Evolutionary conservation across 2,797 vertebrate species (phyloP).

Genomic region (Xiphorhynchus erythropygius): DNA sequence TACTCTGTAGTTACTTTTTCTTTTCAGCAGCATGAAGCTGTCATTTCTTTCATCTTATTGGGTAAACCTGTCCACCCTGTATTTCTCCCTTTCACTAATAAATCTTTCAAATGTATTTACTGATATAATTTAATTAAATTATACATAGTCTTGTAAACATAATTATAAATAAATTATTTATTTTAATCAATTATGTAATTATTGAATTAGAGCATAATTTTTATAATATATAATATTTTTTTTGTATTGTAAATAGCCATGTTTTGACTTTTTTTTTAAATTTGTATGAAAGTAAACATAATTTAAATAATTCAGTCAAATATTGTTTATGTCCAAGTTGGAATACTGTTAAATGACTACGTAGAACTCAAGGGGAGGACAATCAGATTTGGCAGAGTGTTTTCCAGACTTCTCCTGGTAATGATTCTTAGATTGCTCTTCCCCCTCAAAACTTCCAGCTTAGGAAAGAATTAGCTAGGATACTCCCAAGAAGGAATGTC

Average conservation of each 20-base stretch:
- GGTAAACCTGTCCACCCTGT: neutral
- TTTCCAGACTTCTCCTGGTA: neutral
- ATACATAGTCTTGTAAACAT: neutral
- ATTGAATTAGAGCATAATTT: neutral
- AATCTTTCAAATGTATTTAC: neutral
- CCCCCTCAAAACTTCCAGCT: neutral
- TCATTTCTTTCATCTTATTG: neutral
- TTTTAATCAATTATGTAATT: neutral
- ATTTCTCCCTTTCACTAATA: neutral
- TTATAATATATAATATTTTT: neutral
- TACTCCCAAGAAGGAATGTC: neutral
- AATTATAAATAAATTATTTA: neutral
- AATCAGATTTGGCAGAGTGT: neutral
- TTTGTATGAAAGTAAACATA: neutral
- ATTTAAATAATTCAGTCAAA: neutral
- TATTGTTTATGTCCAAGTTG: neutral
- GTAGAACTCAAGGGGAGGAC: neutral
- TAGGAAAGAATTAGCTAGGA: neutral
- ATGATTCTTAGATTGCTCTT: neutral
- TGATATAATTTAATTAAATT: neutral
- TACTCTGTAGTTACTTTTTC: neutral
- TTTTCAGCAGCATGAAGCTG: neutral
- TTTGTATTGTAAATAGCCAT: neutral
- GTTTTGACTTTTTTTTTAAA: neutral
- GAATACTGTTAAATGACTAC: neutral